phyloP scores from a whole-genome alignment of 2,888 invertebrate species.

The Brenthis daphne region DNA sequence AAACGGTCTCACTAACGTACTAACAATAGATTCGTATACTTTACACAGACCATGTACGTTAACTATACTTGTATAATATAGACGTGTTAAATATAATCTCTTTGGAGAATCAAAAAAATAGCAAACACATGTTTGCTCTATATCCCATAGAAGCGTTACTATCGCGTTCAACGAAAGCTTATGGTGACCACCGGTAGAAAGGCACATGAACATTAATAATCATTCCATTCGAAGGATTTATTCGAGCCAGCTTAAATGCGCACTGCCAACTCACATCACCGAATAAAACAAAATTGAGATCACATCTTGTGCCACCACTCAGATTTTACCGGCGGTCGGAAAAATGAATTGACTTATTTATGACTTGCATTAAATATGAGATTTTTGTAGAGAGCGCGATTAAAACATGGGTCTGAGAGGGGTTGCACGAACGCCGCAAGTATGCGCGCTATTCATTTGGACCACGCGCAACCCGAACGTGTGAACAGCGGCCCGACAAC shows the following conservation, averaged over 20 bases:
- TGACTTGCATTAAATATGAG: slow-evolving; percentile 21
- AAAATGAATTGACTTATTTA: slow-evolving; percentile 55
- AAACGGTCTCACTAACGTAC: slow-evolving; percentile 55
- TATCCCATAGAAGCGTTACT: slow-evolving; percentile 54
- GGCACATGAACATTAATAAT: slow-evolving; percentile 72
- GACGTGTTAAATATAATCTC: slow-evolving; percentile 53
- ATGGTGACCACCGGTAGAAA: slow-evolving; percentile 68
- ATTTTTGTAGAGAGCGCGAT: slow-evolving; percentile 32
- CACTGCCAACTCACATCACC: slow-evolving; percentile 27
- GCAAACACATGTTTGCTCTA: slow-evolving; percentile 63
- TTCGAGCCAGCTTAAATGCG: slow-evolving; percentile 49
- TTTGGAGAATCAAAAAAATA: slow-evolving; percentile 68
- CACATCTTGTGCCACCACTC: slow-evolving; percentile 67
- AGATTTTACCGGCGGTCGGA: slow-evolving; percentile 59
- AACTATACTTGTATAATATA: slow-evolving; percentile 41
- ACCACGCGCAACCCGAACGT: slow-evolving; percentile 76
- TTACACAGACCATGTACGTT: slow-evolving; percentile 75
- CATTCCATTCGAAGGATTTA: slow-evolving; percentile 55
- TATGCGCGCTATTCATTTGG: slow-evolving; percentile 78
- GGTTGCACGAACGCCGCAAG: slow-evolving; percentile 76
- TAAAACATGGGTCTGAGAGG: slow-evolving; percentile 77
- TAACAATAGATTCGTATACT: slow-evolving; percentile 76
- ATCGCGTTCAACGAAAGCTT: slow-evolving; percentile 55
- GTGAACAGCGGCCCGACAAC: slow-evolving; percentile 76
- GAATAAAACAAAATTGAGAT: slow-evolving; percentile 52